phyloP scores from a whole-genome alignment of 2,113 vertebrate genomes.

The Catagonus wagneri region DNA sequence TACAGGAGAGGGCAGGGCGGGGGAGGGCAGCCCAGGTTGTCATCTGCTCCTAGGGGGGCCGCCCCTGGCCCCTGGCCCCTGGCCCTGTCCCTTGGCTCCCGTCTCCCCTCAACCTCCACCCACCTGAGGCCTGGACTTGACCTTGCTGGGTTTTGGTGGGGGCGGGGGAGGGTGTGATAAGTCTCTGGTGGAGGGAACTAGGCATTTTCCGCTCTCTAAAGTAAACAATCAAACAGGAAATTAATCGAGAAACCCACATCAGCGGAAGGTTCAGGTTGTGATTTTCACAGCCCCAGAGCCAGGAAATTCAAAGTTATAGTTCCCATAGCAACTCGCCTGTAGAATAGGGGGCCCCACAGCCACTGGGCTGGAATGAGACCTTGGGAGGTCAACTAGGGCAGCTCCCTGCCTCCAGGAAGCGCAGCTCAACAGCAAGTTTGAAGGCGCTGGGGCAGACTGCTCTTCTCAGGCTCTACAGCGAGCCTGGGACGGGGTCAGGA shows the following conservation, averaged over 20 bases:
- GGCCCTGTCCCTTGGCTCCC: not conserved
- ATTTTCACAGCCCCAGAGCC: conserved; percentile 83
- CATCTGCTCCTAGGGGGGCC: not conserved
- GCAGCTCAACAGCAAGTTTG: not conserved
- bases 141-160: conserved; percentile 43
- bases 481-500: not conserved
- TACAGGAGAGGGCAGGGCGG: not conserved
- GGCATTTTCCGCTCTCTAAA: conserved; percentile 83
- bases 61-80: not conserved
- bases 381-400: conserved; percentile 43
- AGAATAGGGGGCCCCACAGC: not conserved
- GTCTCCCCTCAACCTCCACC: not conserved
- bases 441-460: not conserved
- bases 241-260: conserved; percentile 84
- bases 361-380: conserved; percentile 54
- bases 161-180: conserved; percentile 64
- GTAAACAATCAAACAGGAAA: conserved; percentile 86
- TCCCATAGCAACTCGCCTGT: conserved; percentile 78
- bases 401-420: conserved; percentile 28
- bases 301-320: conserved; percentile 84
- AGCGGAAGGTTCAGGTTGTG: conserved; percentile 83
- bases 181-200: conserved; percentile 59
- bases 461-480: not conserved
- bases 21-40: not conserved
- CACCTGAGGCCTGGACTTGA: conserved; percentile 79